Evolutionary conservation across 1,140 invertebrate genomes (phyloP), one percentile per base, ranked within the genome.

Genomic region (Drosophila paulistorum): DNA sequence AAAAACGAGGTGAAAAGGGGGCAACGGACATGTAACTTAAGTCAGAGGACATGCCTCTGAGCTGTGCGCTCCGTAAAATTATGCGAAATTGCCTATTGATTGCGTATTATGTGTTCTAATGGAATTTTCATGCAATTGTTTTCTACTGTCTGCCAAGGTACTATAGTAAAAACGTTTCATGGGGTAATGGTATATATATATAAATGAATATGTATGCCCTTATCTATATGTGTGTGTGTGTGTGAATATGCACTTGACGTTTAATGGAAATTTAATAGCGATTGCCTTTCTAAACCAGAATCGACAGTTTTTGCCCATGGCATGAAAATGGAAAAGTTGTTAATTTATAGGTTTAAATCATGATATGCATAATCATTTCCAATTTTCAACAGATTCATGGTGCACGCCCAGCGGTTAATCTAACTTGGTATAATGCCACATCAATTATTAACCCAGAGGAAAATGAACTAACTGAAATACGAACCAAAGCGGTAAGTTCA

Each of bases 351-450:
- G 45, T 23, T 51, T 51, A 3, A 39, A 39, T 13, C 37, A 51
- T 51, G 20, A 14, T 51, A 7, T 23, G 7, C 9, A 35, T 48
- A 42, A 35, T 17, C 37, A 13, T 23, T 39, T 26, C 30, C 5
- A 7, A 30, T 66, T 26, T 13, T 37, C 20, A 7, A 61, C 39
- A 92, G 66, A 94, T 97, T 1, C 93, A 94, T 41, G 96, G 96
- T 0, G 97, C 97, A 1, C 93, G 96, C 48, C 97, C 97, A 1
- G 94, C 96, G 0, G 97, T 97, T 2, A 95, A 95, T 78, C 93
- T 98, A 48, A 95, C 96, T 37, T 98, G 97, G 97, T 96, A 94
- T 93, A 97, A 97, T 84, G 94, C 95, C 9, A 95, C 96, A 0
- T 84, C 94, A n/a, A 89, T 93, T 11, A 93, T 96, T 26, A 91